Conservation (phyloP, 2,797 vertebrate genomes). For the Ispidina picta region DNA sequence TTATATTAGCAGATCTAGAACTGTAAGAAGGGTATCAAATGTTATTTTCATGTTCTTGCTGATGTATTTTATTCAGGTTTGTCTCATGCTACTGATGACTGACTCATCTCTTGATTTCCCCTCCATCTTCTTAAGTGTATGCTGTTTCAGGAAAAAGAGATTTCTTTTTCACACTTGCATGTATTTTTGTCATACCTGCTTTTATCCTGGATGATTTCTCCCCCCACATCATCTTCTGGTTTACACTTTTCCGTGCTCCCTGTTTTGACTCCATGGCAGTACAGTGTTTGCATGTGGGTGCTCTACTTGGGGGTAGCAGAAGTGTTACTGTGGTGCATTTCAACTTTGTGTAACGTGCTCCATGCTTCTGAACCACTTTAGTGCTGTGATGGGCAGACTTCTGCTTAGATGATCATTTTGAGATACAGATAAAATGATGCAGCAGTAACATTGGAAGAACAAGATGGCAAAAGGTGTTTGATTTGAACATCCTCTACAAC, state of each 20-base stretch:
- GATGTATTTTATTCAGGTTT: constrained; percentile 2
- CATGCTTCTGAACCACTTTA: background rate
- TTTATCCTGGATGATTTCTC: background rate
- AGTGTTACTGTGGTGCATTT: background rate
- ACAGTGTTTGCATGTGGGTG: background rate
- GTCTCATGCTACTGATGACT: background rate
- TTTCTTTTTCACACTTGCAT: background rate
- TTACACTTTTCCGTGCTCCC: background rate
- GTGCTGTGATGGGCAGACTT: background rate
- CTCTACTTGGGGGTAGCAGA: background rate
- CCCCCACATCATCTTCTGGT: background rate
- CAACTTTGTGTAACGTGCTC: background rate
- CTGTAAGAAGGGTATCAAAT: background rate
- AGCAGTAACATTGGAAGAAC: background rate
- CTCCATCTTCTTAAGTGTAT: background rate
- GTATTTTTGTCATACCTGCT: background rate
- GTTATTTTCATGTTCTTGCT: background rate
- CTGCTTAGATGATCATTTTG: background rate
- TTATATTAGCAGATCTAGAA: background rate
- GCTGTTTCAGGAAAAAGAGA: background rate
- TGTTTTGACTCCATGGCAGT: background rate
- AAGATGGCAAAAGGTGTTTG: background rate
- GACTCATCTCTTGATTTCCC: background rate
- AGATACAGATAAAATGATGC: background rate
- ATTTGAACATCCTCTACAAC: background rate